Evolutionary conservation across 2,113 vertebrate genomes (phyloP), one percentile per base, ranked within the genome.

Genomic region (Leptodactylus fuscus): DNA sequence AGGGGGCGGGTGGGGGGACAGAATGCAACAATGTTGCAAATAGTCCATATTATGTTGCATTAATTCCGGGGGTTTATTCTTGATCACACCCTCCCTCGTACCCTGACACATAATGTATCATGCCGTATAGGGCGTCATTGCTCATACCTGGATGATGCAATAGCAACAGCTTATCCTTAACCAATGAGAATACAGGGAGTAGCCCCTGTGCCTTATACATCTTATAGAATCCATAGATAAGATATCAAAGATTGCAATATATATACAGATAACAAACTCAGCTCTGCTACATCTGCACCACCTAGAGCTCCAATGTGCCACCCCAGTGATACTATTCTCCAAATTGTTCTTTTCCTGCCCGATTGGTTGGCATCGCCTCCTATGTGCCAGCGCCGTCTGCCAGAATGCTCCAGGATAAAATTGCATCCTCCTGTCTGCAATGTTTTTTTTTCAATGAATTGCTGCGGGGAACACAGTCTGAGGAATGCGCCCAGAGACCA

Each of bases 391-490:
- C 69, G 6, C 22, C 41, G 51, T 46, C 81, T 83, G 81, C 69
- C 81, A 83, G 36, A 82, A 58, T 55, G 67, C 48, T 73, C 38
- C 46, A 27, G 81, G 81, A 53, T 74, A 60, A 74, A 73, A 73
- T 82, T 74, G 70, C 69, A 74, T 83, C 81, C 69, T 83, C 49
- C 67, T 53, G 69, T 74, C 81, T 83, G 81, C 67, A 70, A 53
- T 69, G 67, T 51, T 71, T 65, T 65, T 32, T 32, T 48, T 49
- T 81, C 69, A 83, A 51, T 60, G 81, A 74, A 60, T 83, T 73
- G 81, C 81, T 83, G 70, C 49, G 46, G 69, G 81, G 81, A 48
- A 48, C 49, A 27, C 36, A 58, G 69, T 74, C 69, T 83, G 69
- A 58, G 81, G 70, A 74, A 83, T 74, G 69, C 58, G 69, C 36